These are phyloP conservation scores for Myzus persicae DNA, from an alignment of 1,140 invertebrate genomes.

Conservation along the genomic window DNA sequence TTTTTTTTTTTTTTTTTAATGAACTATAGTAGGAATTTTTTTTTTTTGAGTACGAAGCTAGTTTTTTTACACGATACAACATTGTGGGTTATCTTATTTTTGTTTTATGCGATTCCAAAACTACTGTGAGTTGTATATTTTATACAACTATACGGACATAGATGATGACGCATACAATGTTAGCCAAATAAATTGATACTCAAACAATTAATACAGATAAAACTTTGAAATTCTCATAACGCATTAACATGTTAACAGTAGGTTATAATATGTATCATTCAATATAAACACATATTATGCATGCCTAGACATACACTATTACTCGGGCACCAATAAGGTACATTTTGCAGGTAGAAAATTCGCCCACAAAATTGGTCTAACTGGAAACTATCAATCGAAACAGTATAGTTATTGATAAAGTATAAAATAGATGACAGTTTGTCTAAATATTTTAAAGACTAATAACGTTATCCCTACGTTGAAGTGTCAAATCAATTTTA, in stretches of 20 bases:
- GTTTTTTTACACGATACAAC: neutral
- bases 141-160: neutral
- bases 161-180: neutral
- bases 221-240: too few species aligned
- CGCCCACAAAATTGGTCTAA: too few species aligned
- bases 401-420: too few species aligned
- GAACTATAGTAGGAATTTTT: neutral
- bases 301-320: neutral
- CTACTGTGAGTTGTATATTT: neutral
- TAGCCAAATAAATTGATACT: too few species aligned
- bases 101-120: neutral
- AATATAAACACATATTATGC: neutral
- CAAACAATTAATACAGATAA: too few species aligned
- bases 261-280: neutral
- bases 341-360: too few species aligned
- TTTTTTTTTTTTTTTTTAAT: conserved; percentile 13
- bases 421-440: too few species aligned
- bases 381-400: too few species aligned
- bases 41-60: neutral
- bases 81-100: neutral
- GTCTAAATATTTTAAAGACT: too few species aligned
- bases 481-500: too few species aligned
- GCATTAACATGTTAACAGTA: neutral
- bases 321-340: neutral
- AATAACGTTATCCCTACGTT: too few species aligned